Base-by-base conservation (phyloP, 1,140 invertebrate genomes). In the Drosophila triauraria region DNA sequence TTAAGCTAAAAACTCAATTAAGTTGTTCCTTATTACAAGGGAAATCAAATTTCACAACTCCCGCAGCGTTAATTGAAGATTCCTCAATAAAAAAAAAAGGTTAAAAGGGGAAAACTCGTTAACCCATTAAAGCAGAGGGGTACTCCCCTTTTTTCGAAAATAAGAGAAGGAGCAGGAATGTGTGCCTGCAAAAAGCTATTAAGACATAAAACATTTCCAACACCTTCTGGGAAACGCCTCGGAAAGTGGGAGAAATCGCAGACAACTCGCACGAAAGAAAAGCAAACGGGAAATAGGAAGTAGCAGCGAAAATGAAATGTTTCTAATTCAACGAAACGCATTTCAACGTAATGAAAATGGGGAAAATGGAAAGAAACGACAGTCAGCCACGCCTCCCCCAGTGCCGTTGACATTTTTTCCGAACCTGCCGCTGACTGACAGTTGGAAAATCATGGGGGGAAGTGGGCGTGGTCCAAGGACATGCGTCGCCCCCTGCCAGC, bases 131-230 rank as follows among this genome's bases (percentile, higher is more conserved):
- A 61, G 67, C 58, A 67, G 64, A 71, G 70, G 44, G 56, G 54
- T 64, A 75, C 77, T 71, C 58, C 71, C 82, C 68, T 44, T 53
- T 54, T n/a, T 35, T 25, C 46, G 32, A 25, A 46, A 27, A 10
- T 43, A n/a, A 2, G 30, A 13, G 20, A 9, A 23, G 17, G 40
- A n/a, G 32, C 53, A 15, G 38, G 27, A 51, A 53, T 48, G 47
- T 51, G 50, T 44, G 40, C 44, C 44, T 56, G 68, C 70, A 40
- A 58, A 78, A 70, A 59, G 74, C 84, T 88, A 88, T 88, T 88
- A 88, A 88, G 84, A 88, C 81, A 88, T 88, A 81, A 90, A 84
- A 82, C 78, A 88, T 90, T 88, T 90, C 70, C 70, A 88, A 88
- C 81, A 88, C 85, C 84, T 88, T 75, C 67, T 64, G 25, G 71